Conservation (phyloP, 2,797 vertebrate species). For the Lithobates sylvaticus region DNA sequence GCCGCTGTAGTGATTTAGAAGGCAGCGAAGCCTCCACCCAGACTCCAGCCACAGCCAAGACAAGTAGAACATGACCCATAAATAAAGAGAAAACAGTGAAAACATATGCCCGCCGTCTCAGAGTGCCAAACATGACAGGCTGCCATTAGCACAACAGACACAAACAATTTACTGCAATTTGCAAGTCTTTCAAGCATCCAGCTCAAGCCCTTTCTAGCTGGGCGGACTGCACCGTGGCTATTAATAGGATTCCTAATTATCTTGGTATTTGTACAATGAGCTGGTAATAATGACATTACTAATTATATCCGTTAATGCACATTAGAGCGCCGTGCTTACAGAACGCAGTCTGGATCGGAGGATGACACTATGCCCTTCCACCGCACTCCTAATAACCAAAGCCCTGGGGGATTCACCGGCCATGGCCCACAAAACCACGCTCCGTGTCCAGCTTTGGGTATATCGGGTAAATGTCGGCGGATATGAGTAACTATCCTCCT, state of each 20-base stretch:
- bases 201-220: neutral
- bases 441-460: neutral
- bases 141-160: slow-evolving; percentile 12
- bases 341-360: neutral
- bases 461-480: slow-evolving; percentile 6
- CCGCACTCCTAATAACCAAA: slow-evolving; percentile 8
- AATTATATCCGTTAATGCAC: slow-evolving; percentile 41
- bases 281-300: slow-evolving; percentile 50
- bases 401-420: slow-evolving; percentile 1
- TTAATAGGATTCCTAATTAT: slow-evolving; percentile 56
- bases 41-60: neutral
- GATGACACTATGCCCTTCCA: neutral
- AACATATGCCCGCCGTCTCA: neutral
- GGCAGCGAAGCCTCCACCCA: no score
- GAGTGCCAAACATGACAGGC: neutral
- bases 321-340: slow-evolving; percentile 6
- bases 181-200: slow-evolving; percentile 18
- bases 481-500: slow-evolving; percentile 26
- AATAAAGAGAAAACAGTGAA: neutral
- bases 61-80: neutral
- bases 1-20: no score
- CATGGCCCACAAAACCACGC: neutral
- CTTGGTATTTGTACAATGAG: slow-evolving; percentile 32
- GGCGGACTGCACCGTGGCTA: neutral
- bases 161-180: slow-evolving; percentile 31